Conservation (phyloP, 2,797 vertebrate species). For the Cyclura pinguis region DNA sequence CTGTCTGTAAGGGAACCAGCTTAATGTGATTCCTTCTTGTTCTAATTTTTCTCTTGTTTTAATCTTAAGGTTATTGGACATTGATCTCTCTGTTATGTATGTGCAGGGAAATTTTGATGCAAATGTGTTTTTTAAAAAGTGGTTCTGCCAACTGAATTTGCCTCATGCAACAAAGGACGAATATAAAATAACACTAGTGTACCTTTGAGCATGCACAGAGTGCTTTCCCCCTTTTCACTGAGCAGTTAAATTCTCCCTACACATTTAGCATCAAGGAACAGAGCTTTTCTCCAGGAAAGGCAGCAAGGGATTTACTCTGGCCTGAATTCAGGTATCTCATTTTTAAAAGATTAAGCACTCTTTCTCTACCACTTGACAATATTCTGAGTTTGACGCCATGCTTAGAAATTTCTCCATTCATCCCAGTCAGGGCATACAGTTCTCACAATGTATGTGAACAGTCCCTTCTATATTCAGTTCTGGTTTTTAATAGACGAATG, state of each 20-base stretch:
- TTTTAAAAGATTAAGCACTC: neutral
- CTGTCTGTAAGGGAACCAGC: no score
- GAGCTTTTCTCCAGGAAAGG: neutral
- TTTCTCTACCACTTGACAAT: neutral
- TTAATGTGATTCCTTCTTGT: no score
- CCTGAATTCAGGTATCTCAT: neutral
- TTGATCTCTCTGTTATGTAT: no score
- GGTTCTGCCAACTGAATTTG: neutral
- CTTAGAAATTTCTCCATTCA: neutral
- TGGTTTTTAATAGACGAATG: conserved; percentile 21
- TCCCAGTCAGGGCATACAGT: conserved; percentile 42
- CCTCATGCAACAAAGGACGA: neutral
- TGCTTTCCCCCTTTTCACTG: neutral
- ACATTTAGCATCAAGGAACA: neutral
- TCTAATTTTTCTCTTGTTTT: no score
- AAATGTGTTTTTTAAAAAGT: neutral
- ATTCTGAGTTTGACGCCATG: neutral
- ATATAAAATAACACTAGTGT: neutral
- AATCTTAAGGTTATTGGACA: no score
- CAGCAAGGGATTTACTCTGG: neutral
- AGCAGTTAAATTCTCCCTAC: neutral
- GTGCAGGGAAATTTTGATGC: neutral
- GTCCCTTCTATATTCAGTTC: conserved; percentile 16
- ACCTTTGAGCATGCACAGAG: neutral
- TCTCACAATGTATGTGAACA: neutral